phyloP scores from a whole-genome alignment of 1,140 invertebrate genomes.

The Zaprionus vittiger region DNA sequence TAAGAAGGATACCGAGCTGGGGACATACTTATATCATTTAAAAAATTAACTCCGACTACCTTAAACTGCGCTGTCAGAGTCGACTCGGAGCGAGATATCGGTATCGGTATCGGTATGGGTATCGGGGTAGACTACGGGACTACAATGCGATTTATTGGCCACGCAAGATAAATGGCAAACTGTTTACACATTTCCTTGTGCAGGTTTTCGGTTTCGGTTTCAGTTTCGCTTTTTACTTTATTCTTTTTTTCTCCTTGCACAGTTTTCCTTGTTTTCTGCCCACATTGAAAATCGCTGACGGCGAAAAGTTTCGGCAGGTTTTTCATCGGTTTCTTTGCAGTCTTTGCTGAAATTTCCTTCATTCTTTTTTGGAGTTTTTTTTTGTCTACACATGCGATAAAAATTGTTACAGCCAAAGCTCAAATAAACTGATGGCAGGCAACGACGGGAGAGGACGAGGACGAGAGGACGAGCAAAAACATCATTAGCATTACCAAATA shows the following conservation, averaged over 20 bases:
- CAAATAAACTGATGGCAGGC: constrained; percentile 73
- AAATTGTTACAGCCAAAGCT: constrained; percentile 72
- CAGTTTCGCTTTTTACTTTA: neutral
- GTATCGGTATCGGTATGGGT: neutral
- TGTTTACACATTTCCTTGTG: constrained; percentile 78
- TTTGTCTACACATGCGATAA: constrained; percentile 77
- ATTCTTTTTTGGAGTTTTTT: constrained; percentile 33
- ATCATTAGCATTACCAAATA: constrained; percentile 83
- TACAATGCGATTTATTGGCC: constrained; percentile 75
- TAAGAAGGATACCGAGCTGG: neutral
- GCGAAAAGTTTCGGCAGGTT: constrained; percentile 78
- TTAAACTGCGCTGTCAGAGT: constrained; percentile 48
- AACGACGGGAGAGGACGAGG: constrained; percentile 1
- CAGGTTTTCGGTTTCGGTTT: constrained; percentile 32
- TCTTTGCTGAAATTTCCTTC: constrained; percentile 11
- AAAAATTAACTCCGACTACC: constrained; percentile 76
- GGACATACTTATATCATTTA: constrained; percentile 54
- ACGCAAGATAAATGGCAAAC: constrained; percentile 79
- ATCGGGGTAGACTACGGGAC: constrained; percentile 28
- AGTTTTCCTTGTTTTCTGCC: neutral
- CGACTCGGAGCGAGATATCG: constrained; percentile 11
- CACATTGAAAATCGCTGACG: constrained; percentile 69
- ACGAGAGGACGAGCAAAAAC: constrained; percentile 74
- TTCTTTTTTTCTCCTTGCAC: neutral
- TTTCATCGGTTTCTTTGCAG: constrained; percentile 27